Evolutionary conservation across 2,113 vertebrate species (phyloP).

Genomic region (Pterocles orientalis): DNA sequence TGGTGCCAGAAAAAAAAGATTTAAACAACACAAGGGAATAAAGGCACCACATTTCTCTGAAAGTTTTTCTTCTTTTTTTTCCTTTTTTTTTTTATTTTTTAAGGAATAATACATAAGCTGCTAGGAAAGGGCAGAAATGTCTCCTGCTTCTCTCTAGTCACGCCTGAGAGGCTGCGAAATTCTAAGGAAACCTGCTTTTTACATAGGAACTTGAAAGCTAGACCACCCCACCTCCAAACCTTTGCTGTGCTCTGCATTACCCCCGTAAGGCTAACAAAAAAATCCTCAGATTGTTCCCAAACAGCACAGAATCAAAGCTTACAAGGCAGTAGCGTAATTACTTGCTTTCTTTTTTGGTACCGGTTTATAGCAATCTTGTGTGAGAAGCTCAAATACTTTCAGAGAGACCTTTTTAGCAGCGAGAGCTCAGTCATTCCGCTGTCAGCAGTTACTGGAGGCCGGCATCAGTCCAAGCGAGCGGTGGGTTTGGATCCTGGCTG

Average conservation of each 20-base stretch:
- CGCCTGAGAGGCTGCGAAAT: slow-evolving; percentile 35
- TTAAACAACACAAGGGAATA: slow-evolving; percentile 55
- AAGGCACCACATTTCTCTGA: slow-evolving; percentile 32
- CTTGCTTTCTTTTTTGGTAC: slow-evolving; percentile 21
- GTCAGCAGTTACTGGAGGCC: neutral
- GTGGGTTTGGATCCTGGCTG: neutral
- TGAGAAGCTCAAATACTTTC: neutral
- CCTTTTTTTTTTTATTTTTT: neutral
- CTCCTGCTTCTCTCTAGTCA: slow-evolving; percentile 20
- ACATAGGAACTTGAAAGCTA: slow-evolving; percentile 26
- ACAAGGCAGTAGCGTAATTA: slow-evolving; percentile 25
- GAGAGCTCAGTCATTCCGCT: neutral
- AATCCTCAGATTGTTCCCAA: neutral
- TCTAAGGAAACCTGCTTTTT: slow-evolving; percentile 15
- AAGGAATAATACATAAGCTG: slow-evolving; percentile 52
- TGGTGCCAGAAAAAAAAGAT: slow-evolving; percentile 5
- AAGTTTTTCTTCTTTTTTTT: neutral
- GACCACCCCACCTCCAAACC: slow-evolving; percentile 25
- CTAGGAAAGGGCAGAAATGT: slow-evolving; percentile 54
- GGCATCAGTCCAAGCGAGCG: neutral
- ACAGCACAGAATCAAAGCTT: slow-evolving; percentile 26
- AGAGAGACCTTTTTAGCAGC: neutral
- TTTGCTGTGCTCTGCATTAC: slow-evolving; percentile 16
- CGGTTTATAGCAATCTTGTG: neutral
- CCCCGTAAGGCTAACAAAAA: slow-evolving; percentile 1